Conservation (phyloP, 2,113 vertebrate species). For the Phrynosoma blainvillii region DNA sequence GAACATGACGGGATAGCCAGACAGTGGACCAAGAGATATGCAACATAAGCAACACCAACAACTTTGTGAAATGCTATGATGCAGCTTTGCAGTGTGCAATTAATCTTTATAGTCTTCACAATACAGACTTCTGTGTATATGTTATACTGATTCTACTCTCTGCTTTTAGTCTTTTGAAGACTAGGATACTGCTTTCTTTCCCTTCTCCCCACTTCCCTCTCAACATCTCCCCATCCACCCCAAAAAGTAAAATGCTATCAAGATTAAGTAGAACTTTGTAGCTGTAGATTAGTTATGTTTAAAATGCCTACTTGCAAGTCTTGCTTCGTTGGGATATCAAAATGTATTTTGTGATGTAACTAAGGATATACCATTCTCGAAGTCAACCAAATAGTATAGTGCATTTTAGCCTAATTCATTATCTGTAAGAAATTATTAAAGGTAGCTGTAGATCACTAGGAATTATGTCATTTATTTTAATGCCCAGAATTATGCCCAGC, state of each 20-base stretch:
- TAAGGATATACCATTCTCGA: conserved; percentile 79
- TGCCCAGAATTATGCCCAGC: too few relatives aligned
- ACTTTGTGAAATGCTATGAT: conserved; percentile 81
- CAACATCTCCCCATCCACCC: conserved; percentile 41
- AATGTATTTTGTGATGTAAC: conserved; percentile 96
- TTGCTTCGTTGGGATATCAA: conserved; percentile 98
- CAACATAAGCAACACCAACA: conserved; percentile 85
- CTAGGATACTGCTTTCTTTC: conserved; percentile 76
- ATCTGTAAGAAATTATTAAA: too few relatives aligned
- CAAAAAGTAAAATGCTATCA: conserved; percentile 86
- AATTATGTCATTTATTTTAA: too few relatives aligned
- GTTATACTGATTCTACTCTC: conserved; percentile 92
- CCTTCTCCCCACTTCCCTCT: conserved; percentile 46
- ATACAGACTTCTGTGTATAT: conserved; percentile 96
- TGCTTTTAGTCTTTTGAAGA: conserved; percentile 91
- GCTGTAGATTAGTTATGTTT: conserved; percentile 95
- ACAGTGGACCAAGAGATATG: conserved; percentile 96
- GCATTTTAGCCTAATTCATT: too few relatives aligned
- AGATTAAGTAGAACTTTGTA: conserved; percentile 89
- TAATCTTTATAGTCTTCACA: conserved; percentile 96
- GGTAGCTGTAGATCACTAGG: too few relatives aligned
- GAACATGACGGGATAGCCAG: conserved; percentile 96
- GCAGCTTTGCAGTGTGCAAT: conserved; percentile 88
- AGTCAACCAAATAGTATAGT: too few relatives aligned
- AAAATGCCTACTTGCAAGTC: conserved; percentile 95